Base-by-base conservation (phyloP, 2,888 invertebrate genomes). In the Adineta ricciae region DNA sequence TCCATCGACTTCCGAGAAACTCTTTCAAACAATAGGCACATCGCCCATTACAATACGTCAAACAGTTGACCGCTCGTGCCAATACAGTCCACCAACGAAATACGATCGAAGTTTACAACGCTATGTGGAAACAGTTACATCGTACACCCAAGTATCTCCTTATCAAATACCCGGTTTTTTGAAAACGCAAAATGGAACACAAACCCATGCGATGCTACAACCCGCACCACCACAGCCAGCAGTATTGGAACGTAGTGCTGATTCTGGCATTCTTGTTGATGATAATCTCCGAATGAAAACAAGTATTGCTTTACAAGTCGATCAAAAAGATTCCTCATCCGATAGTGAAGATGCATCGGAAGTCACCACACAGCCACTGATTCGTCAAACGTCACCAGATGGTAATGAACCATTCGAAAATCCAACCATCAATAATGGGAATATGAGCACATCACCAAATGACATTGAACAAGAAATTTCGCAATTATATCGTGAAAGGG, bases 191-290 rank as follows among this genome's bases (percentile, higher is more conserved):
- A 21, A 41, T 78, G 41, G 41, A 78, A 41, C 24, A 78, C 73
- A 78, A 78, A 78, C 73, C 38, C 21, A 41, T 41, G 21, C 21
- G 24, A 38, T 21, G 8, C 24, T 32, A 38, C 36, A 32, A 24
- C 38, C 73, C 38, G 11, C n/a, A 21, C 0, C 32, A 41, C 16
- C 3, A 41, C 38, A 78, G 0, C 24, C 24, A 21, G 41, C 73
- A 78, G 24, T 24, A 78, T 24, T 78, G 21, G 73, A 78, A 78
- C 73, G 41, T 41, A 78, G 73, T 78, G 41, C 38, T 24, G 73
- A 78, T 78, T 78, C 73, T 9, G 73, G 73, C 24, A 78, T 78
- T 19, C 73, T 78, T 78, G 41, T 78, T 21, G 73, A 78, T 24
- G 73, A 78, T 78, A 78, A 78, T 78, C 73, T 9, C n/a, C 73